Evolutionary conservation across 2,888 invertebrate species (phyloP), one percentile per base, ranked within the genome.

Genomic region (Epinotia bilunana): DNA sequence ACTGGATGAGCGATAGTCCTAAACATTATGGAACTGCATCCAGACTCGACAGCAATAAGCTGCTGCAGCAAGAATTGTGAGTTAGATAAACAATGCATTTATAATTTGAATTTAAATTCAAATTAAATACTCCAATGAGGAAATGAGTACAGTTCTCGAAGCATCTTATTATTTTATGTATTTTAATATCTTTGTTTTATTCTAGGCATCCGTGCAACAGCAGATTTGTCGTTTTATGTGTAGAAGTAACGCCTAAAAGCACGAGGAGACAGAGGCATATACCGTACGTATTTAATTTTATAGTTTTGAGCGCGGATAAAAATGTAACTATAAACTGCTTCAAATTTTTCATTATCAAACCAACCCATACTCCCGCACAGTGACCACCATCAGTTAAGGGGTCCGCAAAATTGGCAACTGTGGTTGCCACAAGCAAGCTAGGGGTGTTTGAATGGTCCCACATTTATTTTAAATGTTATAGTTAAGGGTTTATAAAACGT

Each of bases 171-270:
- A 53, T 53, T 3, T n/a, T 53, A 4, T 53, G 13, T 23, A 46
- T 64, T 23, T 9, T 49, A 16, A 16, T 46, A 2, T 64, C 43
- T 20, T 23, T 61, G 28, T 49, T 28, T 28, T 18, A 58, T 87
- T 87, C 76, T 85, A 93, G 93, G 72, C 83, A 86, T 76, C 78
- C 86, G 73, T 93, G 93, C 86, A 83, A 90, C 82, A 87, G 80
- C 72, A 86, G 88, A 76, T 83, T 92, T 65, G 90, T 93, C 80
- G 88, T 93, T 9, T 82, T 93, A 46, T 93, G 93, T 81, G 87
- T 91, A 23, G 91, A 91, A 80, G 79, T 83, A 12, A 83, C 82
- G 28, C 77, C 86, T 12, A 53, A 9, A 16, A 4, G 20, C 11
- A 58, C 43, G 2, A 67, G 70, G n/a, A 67, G 57, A 68, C 58